Base-by-base conservation (phyloP, 2,888 invertebrate genomes). In the Caenorhabditis doughertyi region DNA sequence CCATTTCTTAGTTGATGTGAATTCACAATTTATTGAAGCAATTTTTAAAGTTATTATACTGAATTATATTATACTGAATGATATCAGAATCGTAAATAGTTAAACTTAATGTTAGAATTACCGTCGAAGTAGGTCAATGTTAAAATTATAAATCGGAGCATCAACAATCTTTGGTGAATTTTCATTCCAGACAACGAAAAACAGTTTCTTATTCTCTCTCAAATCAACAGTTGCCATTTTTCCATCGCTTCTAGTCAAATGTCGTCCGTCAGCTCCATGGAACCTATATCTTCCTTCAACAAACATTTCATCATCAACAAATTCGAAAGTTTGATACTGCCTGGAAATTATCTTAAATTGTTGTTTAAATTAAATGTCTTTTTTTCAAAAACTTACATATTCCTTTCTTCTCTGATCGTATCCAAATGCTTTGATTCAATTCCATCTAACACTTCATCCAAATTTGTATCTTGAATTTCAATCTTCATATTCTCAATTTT, bases 361-460 rank as follows among this genome's bases (percentile, higher is more conserved):
- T 25, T 25, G 8, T 11, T 16, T 0, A 51, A 25, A 21, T 39
- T 39, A 62, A 42, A 3, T 18, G 18, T n/a, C n/a, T n/a, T n/a
- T n/a, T n/a, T n/a, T n/a, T n/a, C n/a, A 47, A 47, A 18, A 25
- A 44, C 62, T 44, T 62, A 62, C 62, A 62, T 2, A 2, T 42
- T 11, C 11, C 9, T n/a, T 9, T 44, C 25, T 29, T 47, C 2
- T 11, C n/a, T 44, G 29, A 62, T 29, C 16, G 44, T 27, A 0
- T 62, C 44, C 9, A 47, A 9, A 44, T 11, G 16, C n/a, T 62
- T 44, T 27, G 44, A 7, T 7, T 18, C 27, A 25, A 62, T 44
- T 47, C 62, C 62, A 47, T 44, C 27, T n/a, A 62, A 18, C 1
- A 62, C 18, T 4, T 18, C 11, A 25, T 62, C 27, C 25, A 27